These are phyloP conservation scores for Parauchenoglanis punctatus DNA, from an alignment of 2,797 vertebrate species.

Conservation along the genomic window DNA sequence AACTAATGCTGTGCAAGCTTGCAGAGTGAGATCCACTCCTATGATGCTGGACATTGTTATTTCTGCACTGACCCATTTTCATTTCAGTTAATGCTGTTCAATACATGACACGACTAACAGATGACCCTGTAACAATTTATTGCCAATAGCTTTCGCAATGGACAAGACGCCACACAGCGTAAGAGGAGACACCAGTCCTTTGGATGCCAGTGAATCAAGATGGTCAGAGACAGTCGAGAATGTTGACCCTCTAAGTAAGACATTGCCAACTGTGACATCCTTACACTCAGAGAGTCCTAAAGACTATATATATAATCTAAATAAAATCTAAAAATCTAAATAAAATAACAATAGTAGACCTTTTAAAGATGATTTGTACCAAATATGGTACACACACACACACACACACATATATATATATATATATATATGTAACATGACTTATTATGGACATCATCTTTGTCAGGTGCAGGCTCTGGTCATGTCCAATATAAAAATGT, in stretches of 20 bases:
- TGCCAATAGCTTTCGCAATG: conserved; percentile 45
- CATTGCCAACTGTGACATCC: neutral
- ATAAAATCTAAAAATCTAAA: neutral
- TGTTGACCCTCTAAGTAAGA: conserved; percentile 10
- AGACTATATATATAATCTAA: no score
- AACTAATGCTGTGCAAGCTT: neutral
- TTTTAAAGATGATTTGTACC: neutral
- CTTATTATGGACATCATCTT: neutral
- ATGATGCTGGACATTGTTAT: neutral
- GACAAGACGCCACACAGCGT: conserved; percentile 20
- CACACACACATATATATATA: neutral
- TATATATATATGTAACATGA: neutral
- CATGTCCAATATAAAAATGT: neutral
- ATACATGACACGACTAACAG: neutral
- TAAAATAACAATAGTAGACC: neutral
- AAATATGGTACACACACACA: neutral
- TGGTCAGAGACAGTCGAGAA: conserved; percentile 40
- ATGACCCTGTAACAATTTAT: neutral
- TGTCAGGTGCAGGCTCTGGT: neutral
- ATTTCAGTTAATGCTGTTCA: neutral
- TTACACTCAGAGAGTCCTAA: neutral
- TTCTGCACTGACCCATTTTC: neutral
- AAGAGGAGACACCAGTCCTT: conserved; percentile 17
- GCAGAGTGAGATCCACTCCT: neutral
- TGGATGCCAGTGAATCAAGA: conserved; percentile 38